phyloP scores from a whole-genome alignment of 2,797 vertebrate genomes.

The Brachymystax lenok region DNA sequence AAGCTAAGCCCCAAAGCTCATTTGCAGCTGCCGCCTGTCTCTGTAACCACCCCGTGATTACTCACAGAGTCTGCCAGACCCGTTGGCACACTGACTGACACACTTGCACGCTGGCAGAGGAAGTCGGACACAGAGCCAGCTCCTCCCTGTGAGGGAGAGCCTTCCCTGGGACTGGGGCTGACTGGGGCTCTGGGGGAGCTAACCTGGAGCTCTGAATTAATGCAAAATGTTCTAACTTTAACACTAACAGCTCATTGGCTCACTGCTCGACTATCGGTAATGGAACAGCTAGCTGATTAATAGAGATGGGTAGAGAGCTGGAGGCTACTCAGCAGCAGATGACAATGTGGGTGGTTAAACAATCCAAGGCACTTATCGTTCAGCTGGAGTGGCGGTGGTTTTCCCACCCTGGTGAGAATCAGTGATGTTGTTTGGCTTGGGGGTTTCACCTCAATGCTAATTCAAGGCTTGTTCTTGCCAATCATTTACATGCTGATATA shows the following conservation, averaged over 20 bases:
- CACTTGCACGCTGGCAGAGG: slow-evolving; percentile 36
- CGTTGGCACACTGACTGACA: slow-evolving; percentile 56
- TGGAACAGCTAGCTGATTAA: slow-evolving; percentile 7
- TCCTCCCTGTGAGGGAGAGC: slow-evolving; percentile 62
- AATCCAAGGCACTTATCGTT: slow-evolving; percentile 45
- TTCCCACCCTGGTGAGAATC: slow-evolving; percentile 48
- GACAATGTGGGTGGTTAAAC: slow-evolving; percentile 50
- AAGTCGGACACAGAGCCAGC: slow-evolving; percentile 57
- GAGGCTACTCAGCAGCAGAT: slow-evolving; percentile 8
- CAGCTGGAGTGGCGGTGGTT: slow-evolving; percentile 37
- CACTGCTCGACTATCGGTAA: slow-evolving; percentile 27
- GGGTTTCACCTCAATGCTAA: slow-evolving; percentile 21
- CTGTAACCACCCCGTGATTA: slow-evolving; percentile 66
- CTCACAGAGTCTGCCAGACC: slow-evolving; percentile 65
- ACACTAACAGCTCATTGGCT: slow-evolving; percentile 14
- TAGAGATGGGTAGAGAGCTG: slow-evolving; percentile 41
- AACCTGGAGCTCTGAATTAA: slow-evolving; percentile 50
- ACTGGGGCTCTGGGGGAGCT: slow-evolving; percentile 49
- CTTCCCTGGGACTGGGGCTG: slow-evolving; percentile 61
- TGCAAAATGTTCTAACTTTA: slow-evolving; percentile 41
- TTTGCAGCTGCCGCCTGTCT: slow-evolving; percentile 64
- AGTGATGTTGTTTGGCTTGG: slow-evolving; percentile 42
- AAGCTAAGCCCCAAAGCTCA: slow-evolving; percentile 71
- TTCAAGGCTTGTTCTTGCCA: slow-evolving; percentile 18
- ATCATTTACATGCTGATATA: slow-evolving; percentile 52